Evolutionary conservation across 1,140 invertebrate species (phyloP).

Genomic region (Zaprionus africanus): DNA sequence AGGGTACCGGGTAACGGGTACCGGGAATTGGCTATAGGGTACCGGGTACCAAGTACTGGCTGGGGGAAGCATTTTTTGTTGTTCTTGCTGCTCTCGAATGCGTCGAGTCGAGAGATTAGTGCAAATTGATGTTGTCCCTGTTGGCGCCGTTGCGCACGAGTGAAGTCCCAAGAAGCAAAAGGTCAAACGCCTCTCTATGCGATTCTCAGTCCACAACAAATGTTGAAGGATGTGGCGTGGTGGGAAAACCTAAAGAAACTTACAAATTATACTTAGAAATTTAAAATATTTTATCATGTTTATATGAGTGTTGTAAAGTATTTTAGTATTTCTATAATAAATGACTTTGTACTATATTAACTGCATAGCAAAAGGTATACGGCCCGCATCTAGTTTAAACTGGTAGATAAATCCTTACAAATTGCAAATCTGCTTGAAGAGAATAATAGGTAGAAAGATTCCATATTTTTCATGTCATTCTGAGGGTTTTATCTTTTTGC

Average conservation of each 20-base stretch:
- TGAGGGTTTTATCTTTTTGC: too few species aligned
- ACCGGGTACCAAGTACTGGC: conserved; percentile 11
- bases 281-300: too few species aligned
- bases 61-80: background rate
- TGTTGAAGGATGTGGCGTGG: background rate
- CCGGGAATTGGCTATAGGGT: background rate
- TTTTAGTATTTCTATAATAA: too few species aligned
- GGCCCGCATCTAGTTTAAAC: too few species aligned
- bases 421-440: too few species aligned
- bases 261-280: background rate
- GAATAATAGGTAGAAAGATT: too few species aligned
- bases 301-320: too few species aligned
- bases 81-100: conserved; percentile 19
- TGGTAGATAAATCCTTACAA: too few species aligned
- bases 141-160: conserved; percentile 44
- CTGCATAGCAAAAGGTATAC: too few species aligned
- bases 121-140: conserved; percentile 46
- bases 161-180: conserved; percentile 20
- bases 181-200: conserved; percentile 16
- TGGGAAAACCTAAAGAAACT: background rate
- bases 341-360: too few species aligned
- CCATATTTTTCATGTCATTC: too few species aligned
- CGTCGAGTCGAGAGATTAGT: conserved; percentile 48
- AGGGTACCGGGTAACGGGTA: conserved; percentile 6
- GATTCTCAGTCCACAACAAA: conserved; percentile 2